Evolutionary conservation across 2,113 vertebrate genomes (phyloP), one percentile per base, ranked within the genome.

Genomic region (Psammodynastes pulverulentus): DNA sequence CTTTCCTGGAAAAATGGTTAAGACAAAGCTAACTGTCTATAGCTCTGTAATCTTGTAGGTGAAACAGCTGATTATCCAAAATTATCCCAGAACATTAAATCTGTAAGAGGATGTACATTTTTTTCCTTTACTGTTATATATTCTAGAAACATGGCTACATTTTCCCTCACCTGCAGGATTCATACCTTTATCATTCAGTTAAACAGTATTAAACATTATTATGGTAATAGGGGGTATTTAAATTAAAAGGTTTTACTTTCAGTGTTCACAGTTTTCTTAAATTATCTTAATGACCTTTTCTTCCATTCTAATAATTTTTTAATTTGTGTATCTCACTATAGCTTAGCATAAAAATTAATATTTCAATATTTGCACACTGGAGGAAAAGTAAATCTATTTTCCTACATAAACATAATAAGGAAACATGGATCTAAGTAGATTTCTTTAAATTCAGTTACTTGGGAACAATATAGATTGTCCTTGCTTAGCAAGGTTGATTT

Each of bases 121-220:
- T 0, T 21, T 15, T 34, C 85, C 54, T 92, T 91, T 87, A 46
- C 53, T 0, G 0, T 86, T 56, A n/a, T 0, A 0, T 90, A 93
- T 94, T 89, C 89, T n/a, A 90, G 29, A 58, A 90, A 87, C 0
- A 1, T 54, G 89, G 84, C 67, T 54, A 87, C 46, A 0, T 0
- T 86, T 39, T 85, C 24, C 49, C 67, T 39, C 43, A 52, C 79
- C 79, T 58, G n/a, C 45, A 4, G 29, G 85, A 29, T 92, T 17
- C 43, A 12, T 85, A 15, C 17, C 52, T 92, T 92, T 88, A 79
- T 89, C 72, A 43, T 89, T 92, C 56, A 53, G 45, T 85, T 89
- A 92, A 54, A 88, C 88, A 19, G 9, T 89, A 54, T 92, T 92
- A 92, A 92, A 88, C 46, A 89, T 88, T 89, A 58, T 85, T 89